A percentile compares a stretch with the other conserved stretches of the same genome.
Conservation (phyloP, 2,797 vertebrate species). For the Podarcis lilfordi region DNA sequence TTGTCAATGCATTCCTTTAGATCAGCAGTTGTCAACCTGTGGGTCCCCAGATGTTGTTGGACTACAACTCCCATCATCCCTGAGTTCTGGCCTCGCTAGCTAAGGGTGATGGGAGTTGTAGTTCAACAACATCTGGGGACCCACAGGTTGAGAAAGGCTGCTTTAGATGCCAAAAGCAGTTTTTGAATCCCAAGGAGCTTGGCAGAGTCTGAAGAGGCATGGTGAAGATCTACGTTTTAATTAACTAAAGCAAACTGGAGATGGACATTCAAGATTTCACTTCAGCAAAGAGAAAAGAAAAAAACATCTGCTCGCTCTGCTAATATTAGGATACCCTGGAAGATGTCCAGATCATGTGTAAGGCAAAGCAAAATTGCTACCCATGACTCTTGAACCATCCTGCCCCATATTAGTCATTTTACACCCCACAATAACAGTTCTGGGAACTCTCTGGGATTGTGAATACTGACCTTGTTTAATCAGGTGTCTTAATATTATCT, state of each 20-base stretch:
- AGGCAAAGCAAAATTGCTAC: background rate
- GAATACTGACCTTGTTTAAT: conserved; percentile 18
- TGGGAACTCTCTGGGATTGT: background rate
- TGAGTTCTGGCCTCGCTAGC: too few relatives aligned
- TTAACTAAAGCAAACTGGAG: background rate
- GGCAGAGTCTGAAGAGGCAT: background rate
- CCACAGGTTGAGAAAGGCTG: too few relatives aligned
- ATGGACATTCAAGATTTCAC: background rate
- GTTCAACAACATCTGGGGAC: too few relatives aligned
- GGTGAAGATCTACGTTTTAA: background rate
- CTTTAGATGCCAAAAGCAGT: background rate
- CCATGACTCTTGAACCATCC: background rate
- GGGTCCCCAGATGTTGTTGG: too few relatives aligned
- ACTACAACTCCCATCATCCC: too few relatives aligned
- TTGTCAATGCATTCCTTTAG: background rate
- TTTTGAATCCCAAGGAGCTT: background rate
- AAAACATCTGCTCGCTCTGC: background rate
- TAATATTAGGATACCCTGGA: background rate
- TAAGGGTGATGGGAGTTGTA: too few relatives aligned
- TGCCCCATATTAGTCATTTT: background rate
- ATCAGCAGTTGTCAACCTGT: too few relatives aligned
- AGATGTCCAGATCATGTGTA: background rate
- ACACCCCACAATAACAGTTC: background rate
- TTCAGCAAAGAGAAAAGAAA: too few relatives aligned
- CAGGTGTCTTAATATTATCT: conserved; percentile 7